phyloP scores from a whole-genome alignment of 2,888 invertebrate species.

The Margaritifera margaritifera region DNA sequence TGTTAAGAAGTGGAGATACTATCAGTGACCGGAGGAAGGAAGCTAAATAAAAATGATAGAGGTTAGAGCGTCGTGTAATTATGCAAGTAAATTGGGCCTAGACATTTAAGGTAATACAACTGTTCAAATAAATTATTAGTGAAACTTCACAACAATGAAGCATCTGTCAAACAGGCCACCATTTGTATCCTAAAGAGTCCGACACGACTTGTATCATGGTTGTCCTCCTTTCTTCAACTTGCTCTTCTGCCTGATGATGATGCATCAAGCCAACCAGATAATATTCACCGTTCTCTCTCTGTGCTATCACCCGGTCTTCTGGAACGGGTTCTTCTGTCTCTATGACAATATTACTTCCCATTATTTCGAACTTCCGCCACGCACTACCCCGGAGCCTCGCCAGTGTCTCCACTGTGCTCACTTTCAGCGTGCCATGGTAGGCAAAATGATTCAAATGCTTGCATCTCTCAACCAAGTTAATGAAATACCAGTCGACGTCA shows the following conservation, averaged over 20 bases:
- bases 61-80: no score
- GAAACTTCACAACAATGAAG: no score
- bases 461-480: conserved; percentile 41
- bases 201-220: conserved; percentile 25
- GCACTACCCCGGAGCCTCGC: conserved; percentile 32
- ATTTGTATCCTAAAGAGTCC: conserved; percentile 18
- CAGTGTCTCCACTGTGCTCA: conserved; percentile 39
- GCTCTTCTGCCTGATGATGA: conserved; percentile 34
- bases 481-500: conserved; percentile 40
- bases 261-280: conserved; percentile 33
- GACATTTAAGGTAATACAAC: no score
- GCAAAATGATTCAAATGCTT: conserved; percentile 43
- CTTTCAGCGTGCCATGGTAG: conserved; percentile 47
- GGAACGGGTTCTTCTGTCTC: conserved; percentile 36
- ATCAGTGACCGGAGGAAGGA: no score
- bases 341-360: conserved; percentile 34
- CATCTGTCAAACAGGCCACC: conserved; percentile 17
- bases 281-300: conserved; percentile 37
- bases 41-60: no score
- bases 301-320: conserved; percentile 51
- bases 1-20: no score
- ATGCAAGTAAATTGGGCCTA: no score
- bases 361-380: conserved; percentile 51
- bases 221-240: conserved; percentile 10
- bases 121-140: no score